Conservation (phyloP, 2,113 vertebrate species). For the Taxidea taxus region DNA sequence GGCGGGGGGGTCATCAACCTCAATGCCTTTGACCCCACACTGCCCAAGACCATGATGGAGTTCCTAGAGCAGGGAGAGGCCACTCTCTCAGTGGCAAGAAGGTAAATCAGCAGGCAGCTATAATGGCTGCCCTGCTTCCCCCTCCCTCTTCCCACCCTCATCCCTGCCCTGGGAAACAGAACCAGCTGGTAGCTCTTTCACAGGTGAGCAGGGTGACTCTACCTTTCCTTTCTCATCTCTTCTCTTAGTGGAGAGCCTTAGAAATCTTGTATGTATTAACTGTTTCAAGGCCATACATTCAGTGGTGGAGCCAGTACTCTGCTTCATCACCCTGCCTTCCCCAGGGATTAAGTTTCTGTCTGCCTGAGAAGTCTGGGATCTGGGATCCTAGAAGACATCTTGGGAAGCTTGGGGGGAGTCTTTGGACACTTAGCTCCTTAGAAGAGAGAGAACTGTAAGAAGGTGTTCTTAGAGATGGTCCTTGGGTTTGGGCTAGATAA, state of each 20-base stretch:
- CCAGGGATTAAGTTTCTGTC: not conserved
- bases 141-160: not conserved
- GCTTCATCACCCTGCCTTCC: not conserved
- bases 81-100: constrained; percentile 84
- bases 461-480: not conserved
- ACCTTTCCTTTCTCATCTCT: not conserved
- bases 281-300: not conserved
- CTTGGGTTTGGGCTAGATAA: not conserved
- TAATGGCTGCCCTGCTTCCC: not conserved
- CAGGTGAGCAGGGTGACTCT: not conserved
- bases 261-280: not conserved
- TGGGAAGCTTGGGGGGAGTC: no score
- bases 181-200: not conserved
- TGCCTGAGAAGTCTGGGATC: not conserved
- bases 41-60: constrained; percentile 88
- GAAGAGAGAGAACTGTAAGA: not conserved
- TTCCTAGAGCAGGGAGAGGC: constrained; percentile 89
- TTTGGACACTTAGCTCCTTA: not conserved
- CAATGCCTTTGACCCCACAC: constrained; percentile 86
- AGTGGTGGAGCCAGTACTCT: not conserved
- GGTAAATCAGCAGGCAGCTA: constrained; percentile 66
- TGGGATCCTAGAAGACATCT: not conserved
- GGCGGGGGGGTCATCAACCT: constrained; percentile 88
- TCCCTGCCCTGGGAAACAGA: not conserved
- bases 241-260: not conserved